Conservation (phyloP, 2,888 invertebrate species). For the Anoplius nigerrimus region DNA sequence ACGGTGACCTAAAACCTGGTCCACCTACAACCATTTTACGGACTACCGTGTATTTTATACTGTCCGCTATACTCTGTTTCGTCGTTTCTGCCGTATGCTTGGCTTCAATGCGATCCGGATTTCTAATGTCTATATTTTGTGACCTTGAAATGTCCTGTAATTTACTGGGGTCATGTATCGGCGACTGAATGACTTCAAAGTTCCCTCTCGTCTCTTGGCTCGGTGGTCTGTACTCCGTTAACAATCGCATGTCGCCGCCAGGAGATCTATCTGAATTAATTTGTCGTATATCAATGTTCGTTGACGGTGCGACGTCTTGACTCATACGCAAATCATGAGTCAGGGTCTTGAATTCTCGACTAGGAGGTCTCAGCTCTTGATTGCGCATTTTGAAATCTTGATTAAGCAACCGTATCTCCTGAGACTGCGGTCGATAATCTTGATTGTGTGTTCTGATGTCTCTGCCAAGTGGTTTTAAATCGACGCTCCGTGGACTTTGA, state of each 20-base stretch:
- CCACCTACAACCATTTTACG: constrained; percentile 82
- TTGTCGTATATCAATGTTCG: constrained; percentile 44
- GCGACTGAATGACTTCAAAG: constrained; percentile 54
- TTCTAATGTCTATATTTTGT: constrained; percentile 51
- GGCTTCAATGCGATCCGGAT: constrained; percentile 61
- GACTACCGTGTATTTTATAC: constrained; percentile 76
- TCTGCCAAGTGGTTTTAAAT: constrained; percentile 47
- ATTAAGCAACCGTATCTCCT: constrained; percentile 51
- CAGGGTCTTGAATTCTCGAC: constrained; percentile 56
- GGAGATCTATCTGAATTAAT: constrained; percentile 50
- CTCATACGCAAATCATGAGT: constrained; percentile 45
- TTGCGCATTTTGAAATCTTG: constrained; percentile 49
- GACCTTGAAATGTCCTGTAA: constrained; percentile 50
- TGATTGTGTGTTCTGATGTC: constrained; percentile 40
- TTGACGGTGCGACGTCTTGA: constrained; percentile 40
- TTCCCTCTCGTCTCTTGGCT: constrained; percentile 40
- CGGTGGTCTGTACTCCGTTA: constrained; percentile 47
- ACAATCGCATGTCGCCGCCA: constrained; percentile 50
- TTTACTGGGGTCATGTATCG: constrained; percentile 51
- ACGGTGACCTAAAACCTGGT: constrained; percentile 78
- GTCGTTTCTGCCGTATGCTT: constrained; percentile 76
- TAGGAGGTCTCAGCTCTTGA: constrained; percentile 58
- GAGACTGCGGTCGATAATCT: constrained; percentile 45
- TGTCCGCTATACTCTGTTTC: constrained; percentile 78
- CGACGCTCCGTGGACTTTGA: constrained; percentile 50